A percentile compares a stretch with the other conserved stretches of the same genome.
phyloP scores from a whole-genome alignment of 2,113 vertebrate species.

The Pomatostomus ruficeps region DNA sequence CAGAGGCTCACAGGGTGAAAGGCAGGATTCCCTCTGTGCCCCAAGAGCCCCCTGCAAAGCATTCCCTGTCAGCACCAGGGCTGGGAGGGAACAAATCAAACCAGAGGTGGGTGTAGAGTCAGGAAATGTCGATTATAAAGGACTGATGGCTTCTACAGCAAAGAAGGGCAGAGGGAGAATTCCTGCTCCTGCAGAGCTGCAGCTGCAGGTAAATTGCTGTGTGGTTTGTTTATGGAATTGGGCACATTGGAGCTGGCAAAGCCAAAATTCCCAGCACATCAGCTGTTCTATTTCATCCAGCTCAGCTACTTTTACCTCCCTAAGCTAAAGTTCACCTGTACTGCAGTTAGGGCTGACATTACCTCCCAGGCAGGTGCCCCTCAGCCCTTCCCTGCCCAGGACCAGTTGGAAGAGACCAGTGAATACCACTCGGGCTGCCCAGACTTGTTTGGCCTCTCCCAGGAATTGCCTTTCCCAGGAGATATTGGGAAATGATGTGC shows the following conservation, averaged over 20 bases:
- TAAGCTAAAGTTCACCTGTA: neutral
- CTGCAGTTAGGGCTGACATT: neutral
- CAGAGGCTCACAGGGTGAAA: neutral
- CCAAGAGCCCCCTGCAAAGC: neutral
- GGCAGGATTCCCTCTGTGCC: neutral
- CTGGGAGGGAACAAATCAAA: neutral
- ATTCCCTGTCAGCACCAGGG: fast-evolving
- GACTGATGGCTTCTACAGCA: neutral
- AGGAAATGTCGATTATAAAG: neutral
- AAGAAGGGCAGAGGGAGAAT: neutral
- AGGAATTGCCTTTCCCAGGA: neutral
- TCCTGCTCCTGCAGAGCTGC: neutral
- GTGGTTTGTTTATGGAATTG: neutral
- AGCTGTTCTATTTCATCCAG: neutral
- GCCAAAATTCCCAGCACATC: neutral
- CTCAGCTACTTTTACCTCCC: neutral
- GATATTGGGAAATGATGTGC: neutral
- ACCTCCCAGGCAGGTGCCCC: neutral
- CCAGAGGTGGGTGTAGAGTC: neutral
- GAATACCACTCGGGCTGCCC: neutral
- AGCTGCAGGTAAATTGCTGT: neutral
- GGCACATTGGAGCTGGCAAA: neutral
- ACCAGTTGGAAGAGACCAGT: neutral
- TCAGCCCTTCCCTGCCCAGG: neutral
- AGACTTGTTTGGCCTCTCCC: neutral